Base-by-base conservation (phyloP, 2,797 vertebrate genomes). In the Sebastes matsubarae region DNA sequence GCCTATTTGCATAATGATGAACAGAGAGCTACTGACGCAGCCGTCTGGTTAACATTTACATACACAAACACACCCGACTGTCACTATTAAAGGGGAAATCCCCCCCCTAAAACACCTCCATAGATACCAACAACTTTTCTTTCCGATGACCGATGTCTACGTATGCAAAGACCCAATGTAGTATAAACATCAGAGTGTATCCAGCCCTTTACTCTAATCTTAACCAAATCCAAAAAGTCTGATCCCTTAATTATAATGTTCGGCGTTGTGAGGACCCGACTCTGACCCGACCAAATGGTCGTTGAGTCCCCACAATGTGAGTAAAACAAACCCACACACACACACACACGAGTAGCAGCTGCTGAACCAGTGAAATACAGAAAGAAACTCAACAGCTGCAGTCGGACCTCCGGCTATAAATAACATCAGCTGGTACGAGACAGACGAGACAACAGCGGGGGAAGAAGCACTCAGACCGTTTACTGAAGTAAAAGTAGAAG, bases 331-430 rank as follows among this genome's bases (percentile, higher is more conserved):
- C 60, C 0, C 29, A 38, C 55, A 61, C 52, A 64, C 64, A 63
- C 64, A 63, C 52, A 60, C 66, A 58, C 36, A 38, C 4, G 0
- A 11, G 4, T 69, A 80, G 59, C 77, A 80, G 77, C 78, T 89
- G 84, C 25, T 60, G 5, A 20, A 50, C 6, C 6, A 10, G 30
- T 57, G 82, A 87, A 74, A 72, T 34, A 20, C 14, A 67, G 27
- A 67, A 16, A 80, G 55, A 68, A 24, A 83, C 14, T 22, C 61
- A 68, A 69, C 90, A 91, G 89, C 92, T 91, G 89, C 81, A 69
- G 38, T 6, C 75, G 29, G 34, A 7, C 63, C 1, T 64, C 11
- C 36, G 22, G 72, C 89, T 92, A 90, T 83, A 89, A 92, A 93
- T 91, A 93, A 68, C 70, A 27, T 2, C 0, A 18, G 12, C 16